Evolutionary conservation across 2,113 vertebrate genomes (phyloP).

Genomic region (Rhynchopsitta pachyrhyncha): DNA sequence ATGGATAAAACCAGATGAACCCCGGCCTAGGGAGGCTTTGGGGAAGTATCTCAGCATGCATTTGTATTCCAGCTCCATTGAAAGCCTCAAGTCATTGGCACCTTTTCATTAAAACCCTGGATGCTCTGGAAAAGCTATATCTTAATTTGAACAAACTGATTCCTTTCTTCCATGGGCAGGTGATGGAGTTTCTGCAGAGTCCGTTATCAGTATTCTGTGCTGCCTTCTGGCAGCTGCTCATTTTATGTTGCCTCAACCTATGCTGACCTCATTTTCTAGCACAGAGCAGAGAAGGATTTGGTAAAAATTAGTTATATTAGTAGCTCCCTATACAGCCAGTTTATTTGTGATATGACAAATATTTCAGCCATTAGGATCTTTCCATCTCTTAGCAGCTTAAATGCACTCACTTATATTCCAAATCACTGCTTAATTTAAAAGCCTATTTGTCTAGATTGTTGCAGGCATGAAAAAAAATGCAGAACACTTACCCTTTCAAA

Average conservation of each 20-base stretch:
- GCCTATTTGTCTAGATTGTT: slow-evolving; percentile 79
- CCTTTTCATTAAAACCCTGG: slow-evolving; percentile 30
- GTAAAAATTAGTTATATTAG: slow-evolving; percentile 98
- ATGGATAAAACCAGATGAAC: accelerated
- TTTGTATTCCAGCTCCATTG: slow-evolving; percentile 28
- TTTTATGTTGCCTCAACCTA: slow-evolving; percentile 88
- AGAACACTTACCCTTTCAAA: slow-evolving; percentile 30
- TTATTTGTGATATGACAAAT: slow-evolving; percentile 98
- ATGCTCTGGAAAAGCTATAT: slow-evolving; percentile 3
- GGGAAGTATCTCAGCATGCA: neutral
- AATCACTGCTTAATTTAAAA: slow-evolving; percentile 94
- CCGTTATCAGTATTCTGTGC: slow-evolving; percentile 79
- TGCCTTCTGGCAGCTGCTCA: slow-evolving; percentile 90
- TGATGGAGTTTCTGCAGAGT: slow-evolving; percentile 40
- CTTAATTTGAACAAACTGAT: slow-evolving; percentile 71
- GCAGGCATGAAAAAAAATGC: slow-evolving; percentile 40
- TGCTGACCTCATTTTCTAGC: slow-evolving; percentile 93
- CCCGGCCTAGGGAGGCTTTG: neutral
- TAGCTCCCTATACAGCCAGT: slow-evolving; percentile 82
- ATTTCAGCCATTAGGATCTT: slow-evolving; percentile 99
- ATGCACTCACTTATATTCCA: slow-evolving; percentile 99
- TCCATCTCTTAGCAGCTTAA: slow-evolving; percentile 95
- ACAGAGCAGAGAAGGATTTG: slow-evolving; percentile 85
- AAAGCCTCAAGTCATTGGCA: neutral
- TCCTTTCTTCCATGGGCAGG: slow-evolving; percentile 40